Evolutionary conservation across 2,888 invertebrate species (phyloP).

Genomic region (Caenorhabditis macrosperma): DNA sequence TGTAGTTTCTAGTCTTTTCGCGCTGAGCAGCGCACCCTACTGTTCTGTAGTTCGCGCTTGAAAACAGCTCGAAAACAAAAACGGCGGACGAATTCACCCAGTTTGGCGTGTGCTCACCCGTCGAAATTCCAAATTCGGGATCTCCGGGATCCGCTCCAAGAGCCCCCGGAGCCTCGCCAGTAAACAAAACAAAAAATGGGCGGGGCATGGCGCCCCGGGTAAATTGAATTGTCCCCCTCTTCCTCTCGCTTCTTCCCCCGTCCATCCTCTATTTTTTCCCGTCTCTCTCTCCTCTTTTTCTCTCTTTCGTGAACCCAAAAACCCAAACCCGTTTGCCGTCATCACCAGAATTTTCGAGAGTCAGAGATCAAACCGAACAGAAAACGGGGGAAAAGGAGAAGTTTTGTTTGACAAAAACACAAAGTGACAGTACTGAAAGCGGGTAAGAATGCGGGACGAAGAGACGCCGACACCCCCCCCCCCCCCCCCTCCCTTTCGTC

Average conservation of each 20-base stretch:
- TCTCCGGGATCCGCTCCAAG: not conserved
- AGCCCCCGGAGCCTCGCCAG: too few species aligned
- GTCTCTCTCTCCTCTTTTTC: not conserved
- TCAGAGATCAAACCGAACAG: slow-evolving; percentile 1
- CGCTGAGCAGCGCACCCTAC: not conserved
- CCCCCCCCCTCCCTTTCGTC: not conserved
- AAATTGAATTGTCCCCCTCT: slow-evolving; percentile 13
- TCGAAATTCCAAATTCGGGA: not conserved
- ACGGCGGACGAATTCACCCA: not conserved
- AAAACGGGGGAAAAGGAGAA: not conserved
- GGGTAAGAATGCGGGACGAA: too few species aligned
- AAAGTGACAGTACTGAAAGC: slow-evolving; percentile 1
- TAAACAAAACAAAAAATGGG: slow-evolving; percentile 18
- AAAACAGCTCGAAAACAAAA: not conserved
- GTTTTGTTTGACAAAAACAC: not conserved
- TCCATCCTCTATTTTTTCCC: not conserved
- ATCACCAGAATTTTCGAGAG: not conserved
- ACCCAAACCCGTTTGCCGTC: not conserved
- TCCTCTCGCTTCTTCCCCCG: not conserved
- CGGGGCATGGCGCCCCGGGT: not conserved
- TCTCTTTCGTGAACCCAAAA: not conserved
- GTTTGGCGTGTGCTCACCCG: not conserved
- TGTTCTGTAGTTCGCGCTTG: not conserved
- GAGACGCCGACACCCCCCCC: not conserved
- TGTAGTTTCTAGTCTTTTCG: slow-evolving; percentile 22